phyloP scores from a whole-genome alignment of 2,797 vertebrate species.

The Leucoraja ocellata region DNA sequence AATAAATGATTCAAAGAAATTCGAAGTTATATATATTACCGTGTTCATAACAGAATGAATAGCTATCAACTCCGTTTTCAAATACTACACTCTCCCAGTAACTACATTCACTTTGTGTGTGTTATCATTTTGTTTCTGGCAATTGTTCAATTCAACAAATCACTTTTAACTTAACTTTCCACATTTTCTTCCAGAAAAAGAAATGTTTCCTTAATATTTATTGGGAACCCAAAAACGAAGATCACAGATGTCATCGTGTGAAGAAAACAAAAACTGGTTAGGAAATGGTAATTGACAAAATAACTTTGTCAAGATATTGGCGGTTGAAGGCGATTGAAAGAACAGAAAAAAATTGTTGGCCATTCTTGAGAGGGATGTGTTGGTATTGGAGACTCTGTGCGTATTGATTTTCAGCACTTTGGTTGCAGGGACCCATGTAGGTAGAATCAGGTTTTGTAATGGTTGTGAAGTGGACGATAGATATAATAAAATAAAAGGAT shows the following conservation, averaged over 20 bases:
- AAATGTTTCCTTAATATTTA: neutral
- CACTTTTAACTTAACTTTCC: neutral
- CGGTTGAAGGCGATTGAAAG: neutral
- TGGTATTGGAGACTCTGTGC: neutral
- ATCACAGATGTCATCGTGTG: neutral
- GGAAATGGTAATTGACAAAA: too few species aligned
- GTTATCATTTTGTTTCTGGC: neutral
- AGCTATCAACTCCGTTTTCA: neutral
- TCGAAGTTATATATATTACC: neutral
- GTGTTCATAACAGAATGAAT: neutral
- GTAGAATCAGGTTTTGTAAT: neutral
- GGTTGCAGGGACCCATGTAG: neutral
- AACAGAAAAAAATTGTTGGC: neutral
- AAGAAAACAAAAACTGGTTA: neutral
- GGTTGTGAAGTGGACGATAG: neutral
- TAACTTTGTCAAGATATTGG: neutral
- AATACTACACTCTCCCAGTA: neutral
- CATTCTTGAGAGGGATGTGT: neutral
- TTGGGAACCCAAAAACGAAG: neutral
- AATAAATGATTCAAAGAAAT: neutral
- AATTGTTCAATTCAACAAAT: neutral
- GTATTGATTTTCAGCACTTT: neutral
- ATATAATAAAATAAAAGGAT: neutral
- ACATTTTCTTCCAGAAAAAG: neutral
- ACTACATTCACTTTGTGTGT: neutral